Conservation (phyloP, 2,113 vertebrate species). For the Psilopsiagon aymara region DNA sequence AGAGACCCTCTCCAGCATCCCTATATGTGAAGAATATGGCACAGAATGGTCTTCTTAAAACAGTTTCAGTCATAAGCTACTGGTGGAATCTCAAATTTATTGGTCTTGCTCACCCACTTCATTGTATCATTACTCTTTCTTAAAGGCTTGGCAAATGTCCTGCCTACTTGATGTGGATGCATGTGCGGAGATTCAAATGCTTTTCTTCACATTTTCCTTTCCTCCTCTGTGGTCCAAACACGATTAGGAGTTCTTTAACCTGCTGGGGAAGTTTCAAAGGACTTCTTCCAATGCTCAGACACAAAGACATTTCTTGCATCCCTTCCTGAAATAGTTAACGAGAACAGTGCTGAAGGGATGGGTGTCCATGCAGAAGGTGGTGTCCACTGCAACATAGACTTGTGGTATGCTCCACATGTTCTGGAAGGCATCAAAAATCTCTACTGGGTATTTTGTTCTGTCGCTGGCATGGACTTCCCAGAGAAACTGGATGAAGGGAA, state of each 20-base stretch:
- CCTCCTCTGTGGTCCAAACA: not conserved
- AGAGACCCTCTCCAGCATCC: too few species aligned
- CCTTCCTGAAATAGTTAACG: not conserved
- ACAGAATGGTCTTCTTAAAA: not conserved
- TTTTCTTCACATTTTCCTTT: not conserved
- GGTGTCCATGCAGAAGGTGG: not conserved
- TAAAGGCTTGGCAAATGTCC: not conserved
- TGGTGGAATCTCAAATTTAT: not conserved
- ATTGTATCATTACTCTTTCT: not conserved
- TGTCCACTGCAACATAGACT: not conserved
- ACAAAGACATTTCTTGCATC: not conserved
- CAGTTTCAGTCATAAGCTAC: not conserved
- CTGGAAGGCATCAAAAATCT: not conserved
- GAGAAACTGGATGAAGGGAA: not conserved
- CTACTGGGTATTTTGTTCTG: not conserved
- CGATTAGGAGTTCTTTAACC: not conserved
- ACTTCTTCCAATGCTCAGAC: not conserved
- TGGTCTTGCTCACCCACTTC: not conserved
- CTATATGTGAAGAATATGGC: not conserved
- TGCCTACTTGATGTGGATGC: not conserved
- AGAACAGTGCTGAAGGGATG: not conserved
- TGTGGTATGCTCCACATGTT: fast-evolving
- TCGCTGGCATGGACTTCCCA: not conserved
- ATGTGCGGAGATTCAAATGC: not conserved
- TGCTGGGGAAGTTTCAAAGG: not conserved